These are phyloP conservation scores for Channallabes apus DNA, from an alignment of 2,797 vertebrate genomes.

Conservation along the genomic window DNA sequence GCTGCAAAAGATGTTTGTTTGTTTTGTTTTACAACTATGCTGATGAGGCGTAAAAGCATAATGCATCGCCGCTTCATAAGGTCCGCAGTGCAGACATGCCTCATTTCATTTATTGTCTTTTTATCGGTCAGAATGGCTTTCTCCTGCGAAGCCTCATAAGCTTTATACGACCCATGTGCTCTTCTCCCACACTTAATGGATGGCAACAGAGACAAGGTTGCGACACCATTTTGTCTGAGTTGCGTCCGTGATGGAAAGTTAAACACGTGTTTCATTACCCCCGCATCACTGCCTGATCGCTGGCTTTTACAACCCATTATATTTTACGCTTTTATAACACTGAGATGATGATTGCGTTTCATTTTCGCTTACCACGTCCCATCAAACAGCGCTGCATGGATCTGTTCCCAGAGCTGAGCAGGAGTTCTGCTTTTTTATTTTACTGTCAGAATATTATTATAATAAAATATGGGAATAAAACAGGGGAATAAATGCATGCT, in stretches of 20 bases:
- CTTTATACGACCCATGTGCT: constrained; percentile 16
- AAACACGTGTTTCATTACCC: constrained; percentile 49
- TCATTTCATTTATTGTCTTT: constrained; percentile 26
- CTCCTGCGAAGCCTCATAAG: constrained; percentile 1
- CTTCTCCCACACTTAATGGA: constrained; percentile 44
- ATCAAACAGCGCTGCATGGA: not conserved
- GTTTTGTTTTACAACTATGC: not conserved
- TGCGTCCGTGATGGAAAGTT: constrained; percentile 45
- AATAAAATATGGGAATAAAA: not conserved
- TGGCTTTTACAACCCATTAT: constrained; percentile 22
- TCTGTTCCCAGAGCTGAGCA: not conserved
- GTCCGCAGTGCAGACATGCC: not conserved
- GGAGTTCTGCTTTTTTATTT: not conserved
- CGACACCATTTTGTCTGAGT: constrained; percentile 33
- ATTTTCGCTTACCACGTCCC: not conserved
- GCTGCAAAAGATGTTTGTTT: not conserved
- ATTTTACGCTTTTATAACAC: constrained; percentile 40
- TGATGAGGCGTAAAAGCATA: constrained; percentile 17
- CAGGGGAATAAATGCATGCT: not conserved
- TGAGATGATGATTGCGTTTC: constrained; percentile 21
- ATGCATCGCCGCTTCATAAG: not conserved
- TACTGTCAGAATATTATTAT: not conserved
- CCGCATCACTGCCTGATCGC: not conserved
- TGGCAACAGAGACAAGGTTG: constrained; percentile 28
- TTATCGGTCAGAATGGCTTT: constrained; percentile 26